These are phyloP conservation scores for Myiotriccus ornatus DNA, from an alignment of 2,797 vertebrate genomes.

Conservation along the genomic window DNA sequence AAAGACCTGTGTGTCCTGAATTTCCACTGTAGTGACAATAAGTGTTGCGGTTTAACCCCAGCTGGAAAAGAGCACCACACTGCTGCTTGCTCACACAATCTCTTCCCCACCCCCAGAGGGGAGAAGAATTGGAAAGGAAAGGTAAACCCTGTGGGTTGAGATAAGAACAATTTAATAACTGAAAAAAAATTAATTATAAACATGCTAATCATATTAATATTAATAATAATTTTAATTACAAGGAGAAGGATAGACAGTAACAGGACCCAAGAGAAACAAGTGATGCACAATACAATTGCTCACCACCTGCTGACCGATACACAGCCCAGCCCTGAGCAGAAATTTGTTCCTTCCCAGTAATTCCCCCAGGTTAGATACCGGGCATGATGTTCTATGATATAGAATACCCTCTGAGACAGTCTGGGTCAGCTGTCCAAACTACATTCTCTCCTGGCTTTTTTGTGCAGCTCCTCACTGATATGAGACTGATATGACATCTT, in stretches of 20 bases:
- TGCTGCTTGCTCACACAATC: not conserved
- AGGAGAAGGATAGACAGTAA: not conserved
- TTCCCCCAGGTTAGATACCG: not conserved
- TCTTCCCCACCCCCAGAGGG: not conserved
- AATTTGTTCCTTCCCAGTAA: not conserved
- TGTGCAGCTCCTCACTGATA: not conserved
- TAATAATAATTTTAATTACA: not conserved
- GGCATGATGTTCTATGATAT: too few relatives aligned
- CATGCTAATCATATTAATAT: not conserved
- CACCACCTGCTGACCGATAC: fast-evolving
- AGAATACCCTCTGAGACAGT: not conserved
- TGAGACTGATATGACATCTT: not conserved
- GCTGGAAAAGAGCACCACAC: not conserved
- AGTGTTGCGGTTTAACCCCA: not conserved
- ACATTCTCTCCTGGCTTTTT: not conserved
- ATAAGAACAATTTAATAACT: not conserved
- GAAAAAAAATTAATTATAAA: not conserved
- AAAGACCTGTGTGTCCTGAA: not conserved
- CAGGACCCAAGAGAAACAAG: not conserved
- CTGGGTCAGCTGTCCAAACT: not conserved
- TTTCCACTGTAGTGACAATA: fast-evolving
- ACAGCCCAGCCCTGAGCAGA: not conserved
- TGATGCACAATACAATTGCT: fast-evolving
- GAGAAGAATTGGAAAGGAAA: not conserved
- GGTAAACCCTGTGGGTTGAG: not conserved